These are phyloP conservation scores for Bedellia somnulentella DNA, from an alignment of 2,888 invertebrate genomes.

Conservation along the genomic window DNA sequence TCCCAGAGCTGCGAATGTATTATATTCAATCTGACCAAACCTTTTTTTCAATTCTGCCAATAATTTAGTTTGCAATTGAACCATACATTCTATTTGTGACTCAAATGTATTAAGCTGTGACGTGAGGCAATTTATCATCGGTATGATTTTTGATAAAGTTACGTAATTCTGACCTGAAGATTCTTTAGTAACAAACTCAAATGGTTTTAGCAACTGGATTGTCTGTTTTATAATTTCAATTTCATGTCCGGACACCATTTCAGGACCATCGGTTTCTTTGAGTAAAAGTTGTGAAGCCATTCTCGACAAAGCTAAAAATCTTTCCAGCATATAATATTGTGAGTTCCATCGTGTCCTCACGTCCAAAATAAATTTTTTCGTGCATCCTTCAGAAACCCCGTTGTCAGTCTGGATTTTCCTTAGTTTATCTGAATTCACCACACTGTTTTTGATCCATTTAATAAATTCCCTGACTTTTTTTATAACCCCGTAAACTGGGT, in stretches of 20 bases:
- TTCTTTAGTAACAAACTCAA: slow-evolving; percentile 10
- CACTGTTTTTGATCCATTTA: slow-evolving; percentile 5
- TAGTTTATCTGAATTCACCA: slow-evolving; percentile 5
- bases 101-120: slow-evolving; percentile 8
- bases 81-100: not conserved
- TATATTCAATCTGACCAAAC: slow-evolving; percentile 10
- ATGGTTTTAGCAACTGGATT: slow-evolving; percentile 7
- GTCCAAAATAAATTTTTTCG: slow-evolving; percentile 6
- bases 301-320: slow-evolving; percentile 7
- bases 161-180: too few species aligned
- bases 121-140: slow-evolving; percentile 10
- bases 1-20: slow-evolving; percentile 10
- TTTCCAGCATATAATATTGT: slow-evolving; percentile 7
- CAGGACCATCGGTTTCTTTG: slow-evolving; percentile 8
- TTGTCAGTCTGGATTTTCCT: slow-evolving; percentile 5
- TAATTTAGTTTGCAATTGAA: slow-evolving; percentile 8
- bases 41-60: slow-evolving; percentile 9
- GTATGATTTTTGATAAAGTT: slow-evolving; percentile 9
- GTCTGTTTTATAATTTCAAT: slow-evolving; percentile 7
- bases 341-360: slow-evolving; percentile 7
- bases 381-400: slow-evolving; percentile 2
- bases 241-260: slow-evolving; percentile 7
- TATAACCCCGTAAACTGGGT: slow-evolving; percentile 1
- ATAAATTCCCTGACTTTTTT: slow-evolving; percentile 3
- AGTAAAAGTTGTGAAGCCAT: slow-evolving; percentile 9